phyloP scores from a whole-genome alignment of 2,797 vertebrate genomes.

The Danionella dracula region DNA sequence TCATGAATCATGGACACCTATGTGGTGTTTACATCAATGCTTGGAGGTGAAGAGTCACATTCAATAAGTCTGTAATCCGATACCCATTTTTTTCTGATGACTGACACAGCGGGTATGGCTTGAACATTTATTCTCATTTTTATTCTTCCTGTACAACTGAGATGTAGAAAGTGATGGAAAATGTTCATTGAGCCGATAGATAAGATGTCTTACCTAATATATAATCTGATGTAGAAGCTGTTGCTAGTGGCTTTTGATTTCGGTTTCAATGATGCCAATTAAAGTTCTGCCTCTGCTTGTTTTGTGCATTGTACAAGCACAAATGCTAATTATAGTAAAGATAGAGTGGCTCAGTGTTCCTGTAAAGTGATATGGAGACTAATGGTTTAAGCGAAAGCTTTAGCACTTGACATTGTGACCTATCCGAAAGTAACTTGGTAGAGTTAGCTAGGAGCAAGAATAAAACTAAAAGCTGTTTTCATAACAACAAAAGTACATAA shows the following conservation, averaged over 20 bases:
- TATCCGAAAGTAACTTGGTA: no score
- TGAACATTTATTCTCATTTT: conserved; percentile 6
- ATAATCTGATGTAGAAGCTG: no score
- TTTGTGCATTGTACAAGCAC: conserved; percentile 47
- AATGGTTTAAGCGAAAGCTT: background rate
- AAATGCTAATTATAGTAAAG: conserved; percentile 56
- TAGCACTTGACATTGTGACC: background rate
- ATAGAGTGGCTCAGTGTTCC: conserved; percentile 39
- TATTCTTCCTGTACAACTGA: background rate
- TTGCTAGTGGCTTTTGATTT: conserved; percentile 56
- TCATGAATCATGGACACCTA: conserved; percentile 1
- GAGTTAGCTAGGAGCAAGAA: no score
- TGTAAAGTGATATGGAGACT: conserved; percentile 24
- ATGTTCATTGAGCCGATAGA: no score
- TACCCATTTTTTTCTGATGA: conserved; percentile 5
- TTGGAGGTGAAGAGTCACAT: background rate
- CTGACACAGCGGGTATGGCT: conserved; percentile 5
- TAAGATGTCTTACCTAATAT: conserved; percentile 36
- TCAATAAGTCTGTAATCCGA: background rate
- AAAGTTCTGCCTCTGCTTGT: conserved; percentile 40
- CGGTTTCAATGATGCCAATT: conserved; percentile 54
- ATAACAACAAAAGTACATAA: no score
- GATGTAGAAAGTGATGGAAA: no score
- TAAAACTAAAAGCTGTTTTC: no score
- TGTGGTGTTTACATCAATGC: background rate